These are phyloP conservation scores for Hydrozoanthus gracilis DNA, from an alignment of 92 coral and sea anemone species.

Conservation along the genomic window DNA sequence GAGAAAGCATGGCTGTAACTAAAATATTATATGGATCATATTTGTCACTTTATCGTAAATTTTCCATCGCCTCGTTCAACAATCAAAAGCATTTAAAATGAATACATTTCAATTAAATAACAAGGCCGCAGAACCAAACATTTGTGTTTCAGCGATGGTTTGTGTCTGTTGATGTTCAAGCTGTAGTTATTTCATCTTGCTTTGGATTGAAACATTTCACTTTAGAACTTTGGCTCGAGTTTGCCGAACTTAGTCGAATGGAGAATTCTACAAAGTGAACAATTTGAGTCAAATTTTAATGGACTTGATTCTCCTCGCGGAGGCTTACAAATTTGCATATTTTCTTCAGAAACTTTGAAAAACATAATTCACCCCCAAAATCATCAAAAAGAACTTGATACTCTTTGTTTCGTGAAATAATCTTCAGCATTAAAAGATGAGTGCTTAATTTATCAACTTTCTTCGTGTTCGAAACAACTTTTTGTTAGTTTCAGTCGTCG, in stretches of 20 bases:
- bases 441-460: constrained; percentile 1
- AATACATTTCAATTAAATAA: constrained; percentile 30
- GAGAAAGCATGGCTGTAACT: not conserved
- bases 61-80: constrained; percentile 3
- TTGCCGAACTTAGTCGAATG: not conserved
- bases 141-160: not conserved
- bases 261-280: constrained; percentile 32
- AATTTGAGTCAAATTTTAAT: constrained; percentile 49
- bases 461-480: constrained; percentile 35
- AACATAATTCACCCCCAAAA: constrained; percentile 20
- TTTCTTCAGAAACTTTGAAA: not conserved
- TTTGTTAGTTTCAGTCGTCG: constrained; percentile 50
- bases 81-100: constrained; percentile 17
- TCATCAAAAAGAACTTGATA: constrained; percentile 18
- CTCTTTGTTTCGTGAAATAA: not conserved
- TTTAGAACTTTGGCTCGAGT: not conserved
- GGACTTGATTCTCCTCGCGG: constrained; percentile 44
- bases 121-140: constrained; percentile 20
- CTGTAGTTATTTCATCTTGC: not conserved
- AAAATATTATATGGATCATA: not conserved
- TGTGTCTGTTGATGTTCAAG: not conserved
- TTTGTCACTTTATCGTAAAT: constrained; percentile 31
- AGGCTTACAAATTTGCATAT: constrained; percentile 38
- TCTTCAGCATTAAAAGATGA: constrained; percentile 5
- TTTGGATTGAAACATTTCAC: not conserved